Percentiles rank a stretch among this genome's conserved stretches.
These are phyloP conservation scores for Megaceryle torquata DNA, from an alignment of 2,113 vertebrate species.

Conservation along the genomic window DNA sequence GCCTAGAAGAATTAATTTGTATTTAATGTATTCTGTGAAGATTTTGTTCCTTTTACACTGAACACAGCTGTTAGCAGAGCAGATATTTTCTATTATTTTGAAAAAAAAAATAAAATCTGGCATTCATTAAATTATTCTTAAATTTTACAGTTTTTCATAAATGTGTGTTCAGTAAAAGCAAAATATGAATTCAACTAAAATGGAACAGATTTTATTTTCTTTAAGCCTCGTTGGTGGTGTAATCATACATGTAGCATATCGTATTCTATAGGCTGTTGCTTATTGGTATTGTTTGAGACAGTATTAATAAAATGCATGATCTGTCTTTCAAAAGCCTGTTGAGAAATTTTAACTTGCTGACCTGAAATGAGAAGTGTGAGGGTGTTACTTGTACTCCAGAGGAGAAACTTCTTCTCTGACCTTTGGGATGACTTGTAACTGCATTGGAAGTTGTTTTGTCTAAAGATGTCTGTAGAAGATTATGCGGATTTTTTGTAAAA, in stretches of 20 bases:
- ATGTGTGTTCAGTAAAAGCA: conserved; percentile 40
- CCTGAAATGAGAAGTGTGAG: background rate
- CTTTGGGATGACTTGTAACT: conserved; percentile 69
- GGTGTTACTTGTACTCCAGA: background rate
- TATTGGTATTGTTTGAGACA: conserved; percentile 57
- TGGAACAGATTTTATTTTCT: conserved; percentile 57
- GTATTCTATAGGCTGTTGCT: conserved; percentile 60
- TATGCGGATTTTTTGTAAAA: conserved; percentile 44
- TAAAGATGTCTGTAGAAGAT: conserved; percentile 63
- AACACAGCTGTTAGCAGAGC: conserved; percentile 58
- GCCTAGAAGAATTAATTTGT: conserved; percentile 37
- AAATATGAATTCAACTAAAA: background rate
- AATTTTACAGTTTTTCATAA: conserved; percentile 61
- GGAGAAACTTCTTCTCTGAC: conserved; percentile 18
- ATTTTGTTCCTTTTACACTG: conserved; percentile 56
- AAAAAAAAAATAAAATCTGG: conserved; percentile 34
- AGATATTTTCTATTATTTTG: conserved; percentile 61
- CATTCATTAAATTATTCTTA: conserved; percentile 61
- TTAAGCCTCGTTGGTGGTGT: conserved; percentile 28
- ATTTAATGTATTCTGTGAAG: conserved; percentile 34
- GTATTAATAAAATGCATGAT: conserved; percentile 61
- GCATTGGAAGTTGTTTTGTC: conserved; percentile 39
- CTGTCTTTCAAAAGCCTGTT: conserved; percentile 56
- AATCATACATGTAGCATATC: conserved; percentile 42
- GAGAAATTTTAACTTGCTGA: background rate